Conservation (phyloP, 2,888 invertebrate species). For the Drosophila quinaria region DNA sequence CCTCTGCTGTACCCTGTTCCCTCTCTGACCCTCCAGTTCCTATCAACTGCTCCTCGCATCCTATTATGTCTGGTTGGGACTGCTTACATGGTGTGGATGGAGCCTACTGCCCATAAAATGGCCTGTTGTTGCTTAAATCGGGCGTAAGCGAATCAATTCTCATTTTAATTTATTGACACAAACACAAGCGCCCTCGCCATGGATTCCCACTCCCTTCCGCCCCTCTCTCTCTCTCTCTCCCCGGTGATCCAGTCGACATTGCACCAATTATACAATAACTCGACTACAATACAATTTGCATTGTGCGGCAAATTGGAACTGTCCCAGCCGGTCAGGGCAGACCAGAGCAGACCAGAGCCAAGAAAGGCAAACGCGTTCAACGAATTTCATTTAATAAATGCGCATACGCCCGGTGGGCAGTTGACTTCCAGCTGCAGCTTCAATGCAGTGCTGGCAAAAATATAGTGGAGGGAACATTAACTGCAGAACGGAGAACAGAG, state of each 20-base stretch:
- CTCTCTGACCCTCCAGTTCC: not conserved
- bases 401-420: slow-evolving; percentile 66
- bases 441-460: slow-evolving; percentile 35
- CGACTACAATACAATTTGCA: slow-evolving; percentile 80
- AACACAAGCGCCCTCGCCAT: slow-evolving; percentile 51
- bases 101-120: slow-evolving; percentile 63
- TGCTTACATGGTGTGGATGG: slow-evolving; percentile 53
- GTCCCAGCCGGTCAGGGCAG: slow-evolving; percentile 45
- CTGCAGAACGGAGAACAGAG: slow-evolving; percentile 57
- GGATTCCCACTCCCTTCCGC: not conserved
- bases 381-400: slow-evolving; percentile 76
- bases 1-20: not conserved
- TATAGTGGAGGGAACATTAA: slow-evolving; percentile 65
- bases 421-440: slow-evolving; percentile 11
- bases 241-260: slow-evolving; percentile 48
- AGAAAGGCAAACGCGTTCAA: slow-evolving; percentile 48
- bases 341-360: slow-evolving; percentile 17
- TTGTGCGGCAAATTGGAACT: slow-evolving; percentile 76
- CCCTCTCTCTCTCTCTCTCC: not conserved
- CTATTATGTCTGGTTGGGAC: slow-evolving; percentile 51
- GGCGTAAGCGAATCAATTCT: slow-evolving; percentile 81
- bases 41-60: slow-evolving; percentile 23
- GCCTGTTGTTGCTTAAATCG: slow-evolving; percentile 79
- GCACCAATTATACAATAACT: slow-evolving; percentile 80
- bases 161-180: slow-evolving; percentile 81